Evolutionary conservation across 2,797 vertebrate genomes (phyloP).

Genomic region (Crax fasciolata): DNA sequence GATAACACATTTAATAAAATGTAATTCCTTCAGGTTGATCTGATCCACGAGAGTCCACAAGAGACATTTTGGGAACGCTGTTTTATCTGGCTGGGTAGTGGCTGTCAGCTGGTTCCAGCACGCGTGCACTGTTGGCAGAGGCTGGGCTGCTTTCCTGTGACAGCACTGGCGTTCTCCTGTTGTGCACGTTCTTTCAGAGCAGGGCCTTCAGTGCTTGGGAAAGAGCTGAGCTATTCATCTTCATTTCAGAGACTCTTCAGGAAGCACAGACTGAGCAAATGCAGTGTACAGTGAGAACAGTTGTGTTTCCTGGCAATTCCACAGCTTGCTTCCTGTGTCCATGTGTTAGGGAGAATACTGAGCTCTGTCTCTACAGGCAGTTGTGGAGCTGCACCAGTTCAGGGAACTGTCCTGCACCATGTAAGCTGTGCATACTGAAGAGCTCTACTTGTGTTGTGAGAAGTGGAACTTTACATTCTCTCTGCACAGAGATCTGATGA

Average conservation of each 20-base stretch:
- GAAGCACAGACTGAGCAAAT: slow-evolving; percentile 32
- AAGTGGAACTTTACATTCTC: rapidly evolving
- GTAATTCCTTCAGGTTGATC: background rate
- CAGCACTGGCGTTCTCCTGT: background rate
- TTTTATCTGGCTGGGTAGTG: background rate
- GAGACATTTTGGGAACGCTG: background rate
- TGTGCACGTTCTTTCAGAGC: background rate
- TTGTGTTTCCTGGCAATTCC: background rate
- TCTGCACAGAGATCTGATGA: background rate
- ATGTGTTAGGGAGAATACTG: background rate
- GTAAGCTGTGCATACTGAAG: background rate
- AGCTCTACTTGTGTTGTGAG: background rate
- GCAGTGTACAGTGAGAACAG: background rate
- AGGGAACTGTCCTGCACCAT: rapidly evolving
- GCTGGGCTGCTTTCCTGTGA: background rate
- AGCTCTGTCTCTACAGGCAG: background rate
- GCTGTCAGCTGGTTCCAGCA: background rate
- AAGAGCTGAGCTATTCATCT: background rate
- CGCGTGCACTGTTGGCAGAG: rapidly evolving
- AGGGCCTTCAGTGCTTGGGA: background rate
- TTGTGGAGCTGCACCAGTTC: background rate
- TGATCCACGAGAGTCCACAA: background rate
- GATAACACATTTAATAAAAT: background rate
- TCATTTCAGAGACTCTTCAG: background rate
- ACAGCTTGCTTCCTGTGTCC: background rate